Evolutionary conservation across 2,888 invertebrate genomes (phyloP).

Genomic region (Aelia acuminata): DNA sequence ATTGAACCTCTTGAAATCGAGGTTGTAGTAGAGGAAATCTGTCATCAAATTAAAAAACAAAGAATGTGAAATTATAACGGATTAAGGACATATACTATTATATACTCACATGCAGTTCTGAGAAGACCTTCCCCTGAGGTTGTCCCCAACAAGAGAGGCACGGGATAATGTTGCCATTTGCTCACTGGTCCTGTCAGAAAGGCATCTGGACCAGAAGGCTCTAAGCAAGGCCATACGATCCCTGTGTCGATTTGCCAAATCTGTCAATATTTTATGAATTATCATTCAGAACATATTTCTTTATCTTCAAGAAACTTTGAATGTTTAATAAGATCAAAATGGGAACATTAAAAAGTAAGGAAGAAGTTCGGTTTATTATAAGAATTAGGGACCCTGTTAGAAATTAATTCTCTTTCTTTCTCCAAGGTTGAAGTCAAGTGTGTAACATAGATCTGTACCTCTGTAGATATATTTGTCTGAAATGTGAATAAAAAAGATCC

Average conservation of each 20-base stretch:
- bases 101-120: slow-evolving; percentile 54
- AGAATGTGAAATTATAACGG: too few species aligned
- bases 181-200: slow-evolving; percentile 54
- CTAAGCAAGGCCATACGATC: slow-evolving; percentile 52
- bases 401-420: too few species aligned
- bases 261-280: background rate
- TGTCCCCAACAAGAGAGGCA: slow-evolving; percentile 56
- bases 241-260: slow-evolving; percentile 59
- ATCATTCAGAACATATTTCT: background rate
- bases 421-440: too few species aligned
- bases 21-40: slow-evolving; percentile 24
- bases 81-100: too few species aligned
- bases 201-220: slow-evolving; percentile 56
- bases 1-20: slow-evolving; percentile 14
- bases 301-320: too few species aligned
- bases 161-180: slow-evolving; percentile 53
- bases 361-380: too few species aligned
- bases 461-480: too few species aligned
- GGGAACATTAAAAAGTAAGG: too few species aligned
- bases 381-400: too few species aligned
- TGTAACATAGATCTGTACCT: too few species aligned
- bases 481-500: too few species aligned
- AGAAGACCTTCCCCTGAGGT: slow-evolving; percentile 59
- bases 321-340: too few species aligned
- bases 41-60: background rate